Evolutionary conservation across 2,797 vertebrate species (phyloP), one percentile per base, ranked within the genome.

Genomic region (Antrozous pallidus): DNA sequence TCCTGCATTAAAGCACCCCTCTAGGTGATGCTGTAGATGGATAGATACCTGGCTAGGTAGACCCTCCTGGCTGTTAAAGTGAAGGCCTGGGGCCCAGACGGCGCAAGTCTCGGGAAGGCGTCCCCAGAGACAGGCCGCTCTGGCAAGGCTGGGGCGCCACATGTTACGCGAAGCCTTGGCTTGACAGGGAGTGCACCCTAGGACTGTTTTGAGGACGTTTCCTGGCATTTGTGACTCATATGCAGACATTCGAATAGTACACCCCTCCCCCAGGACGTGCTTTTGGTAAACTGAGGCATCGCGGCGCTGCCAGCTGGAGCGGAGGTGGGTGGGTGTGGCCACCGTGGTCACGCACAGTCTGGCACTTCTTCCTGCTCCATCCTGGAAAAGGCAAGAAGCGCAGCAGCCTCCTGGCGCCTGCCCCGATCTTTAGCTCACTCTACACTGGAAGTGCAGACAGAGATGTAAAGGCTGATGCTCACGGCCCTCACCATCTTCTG

Each of bases 1-100:
- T 78, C 73, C 83, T 36, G 94, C 80, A 51, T 94, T 96, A 93
- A 93, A 94, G 84, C 70, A 82, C 18, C 69, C 93, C 45, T 93
- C 73, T 78, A 91, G 90, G 96, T 91, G 87, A 78, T 94, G 69
- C 22, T 70, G 9, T 40, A 70, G 89, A 70, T 38, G 51, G 79
- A 87, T 33, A 54, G 84, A 80, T 92, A 95, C 77, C 84, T 74
- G 67, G 67, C 45, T 31, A 40, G 36, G 42, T 3, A 26, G 82
- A 40, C 71, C 74, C 89, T 82, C 31, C 81, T 33, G 75, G 85
- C 91, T 40, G 58, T 12, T 36, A 75, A 71, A 56, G 85, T 42
- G 86, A 71, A 45, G 75, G 90, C 71, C 18, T 1, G 36, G 74
- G 91, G 33, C n/a, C 73, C 49, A n/a, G 75, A 56, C 26, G 11